phyloP scores from a whole-genome alignment of 2,888 invertebrate genomes.

The Molorchus minor region DNA sequence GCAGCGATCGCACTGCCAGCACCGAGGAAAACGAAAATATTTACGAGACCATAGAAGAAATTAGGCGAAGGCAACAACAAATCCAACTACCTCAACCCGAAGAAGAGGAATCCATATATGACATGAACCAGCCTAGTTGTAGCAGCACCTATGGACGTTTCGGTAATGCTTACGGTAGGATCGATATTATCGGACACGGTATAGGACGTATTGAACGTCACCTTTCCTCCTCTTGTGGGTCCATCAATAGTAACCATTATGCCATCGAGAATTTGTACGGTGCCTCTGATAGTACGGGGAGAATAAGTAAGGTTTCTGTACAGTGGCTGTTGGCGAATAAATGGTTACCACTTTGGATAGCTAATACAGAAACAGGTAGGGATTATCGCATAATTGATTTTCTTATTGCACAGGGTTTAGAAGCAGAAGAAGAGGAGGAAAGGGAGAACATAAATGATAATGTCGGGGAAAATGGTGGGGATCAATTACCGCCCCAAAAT shows the following conservation, averaged over 20 bases:
- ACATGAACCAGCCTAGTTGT: slow-evolving; percentile 51
- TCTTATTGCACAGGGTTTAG: slow-evolving; percentile 55
- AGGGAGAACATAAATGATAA: slow-evolving; percentile 28
- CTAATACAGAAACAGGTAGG: slow-evolving; percentile 64
- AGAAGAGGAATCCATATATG: slow-evolving; percentile 49
- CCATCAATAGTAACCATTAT: slow-evolving; percentile 63
- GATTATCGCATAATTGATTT: slow-evolving; percentile 60
- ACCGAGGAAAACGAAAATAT: slow-evolving; percentile 61
- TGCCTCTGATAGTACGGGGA: slow-evolving; percentile 56
- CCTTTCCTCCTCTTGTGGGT: slow-evolving; percentile 74
- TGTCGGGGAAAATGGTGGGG: background rate
- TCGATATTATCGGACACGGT: slow-evolving; percentile 66
- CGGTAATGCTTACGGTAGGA: slow-evolving; percentile 65
- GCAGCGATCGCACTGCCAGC: slow-evolving; percentile 59
- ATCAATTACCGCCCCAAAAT: slow-evolving; percentile 22
- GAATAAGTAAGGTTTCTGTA: slow-evolving; percentile 70
- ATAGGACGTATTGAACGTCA: slow-evolving; percentile 69
- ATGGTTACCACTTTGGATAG: slow-evolving; percentile 72
- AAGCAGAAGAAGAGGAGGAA: slow-evolving; percentile 49
- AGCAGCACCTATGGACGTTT: slow-evolving; percentile 60
- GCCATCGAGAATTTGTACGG: slow-evolving; percentile 63
- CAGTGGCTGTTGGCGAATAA: slow-evolving; percentile 75
- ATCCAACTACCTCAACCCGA: slow-evolving; percentile 33
- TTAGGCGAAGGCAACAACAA: slow-evolving; percentile 55
- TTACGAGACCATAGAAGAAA: slow-evolving; percentile 67